These are phyloP conservation scores for Jaculus jaculus DNA, from an alignment of 2,113 vertebrate species.

Conservation along the genomic window DNA sequence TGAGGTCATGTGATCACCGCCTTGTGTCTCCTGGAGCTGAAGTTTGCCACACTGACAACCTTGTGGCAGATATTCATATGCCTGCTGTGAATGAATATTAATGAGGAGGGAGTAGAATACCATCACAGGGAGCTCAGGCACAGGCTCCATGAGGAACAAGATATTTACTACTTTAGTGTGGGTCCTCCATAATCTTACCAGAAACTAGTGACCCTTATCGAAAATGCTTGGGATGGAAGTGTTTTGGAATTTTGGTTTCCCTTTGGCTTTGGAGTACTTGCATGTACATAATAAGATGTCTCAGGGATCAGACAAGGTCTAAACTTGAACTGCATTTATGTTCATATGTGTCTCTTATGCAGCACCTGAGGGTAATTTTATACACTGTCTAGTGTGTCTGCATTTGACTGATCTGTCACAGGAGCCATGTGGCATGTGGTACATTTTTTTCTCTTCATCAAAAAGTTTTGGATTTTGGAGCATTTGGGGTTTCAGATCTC, in stretches of 20 bases:
- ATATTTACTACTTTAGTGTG: not conserved
- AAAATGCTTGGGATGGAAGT: no score
- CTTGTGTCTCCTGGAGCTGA: accelerated
- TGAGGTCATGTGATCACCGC: no score
- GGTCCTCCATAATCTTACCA: not conserved
- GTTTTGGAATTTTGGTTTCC: not conserved
- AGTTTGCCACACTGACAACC: accelerated
- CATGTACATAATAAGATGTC: no score
- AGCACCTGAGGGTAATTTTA: not conserved
- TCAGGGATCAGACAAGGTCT: not conserved
- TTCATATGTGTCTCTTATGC: no score
- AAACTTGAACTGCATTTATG: not conserved
- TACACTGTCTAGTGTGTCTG: not conserved
- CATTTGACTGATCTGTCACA: not conserved
- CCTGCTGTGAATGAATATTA: not conserved
- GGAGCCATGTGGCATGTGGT: not conserved
- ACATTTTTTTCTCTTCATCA: not conserved
- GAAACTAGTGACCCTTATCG: not conserved
- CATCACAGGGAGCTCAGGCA: not conserved
- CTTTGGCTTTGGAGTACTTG: not conserved
- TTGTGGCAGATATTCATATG: not conserved
- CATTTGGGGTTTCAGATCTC: not conserved
- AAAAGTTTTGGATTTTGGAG: not conserved
- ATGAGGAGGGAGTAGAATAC: not conserved
- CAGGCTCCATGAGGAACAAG: not conserved